Base-by-base conservation (phyloP, 2,113 vertebrate species). In the Crotophaga sulcirostris region DNA sequence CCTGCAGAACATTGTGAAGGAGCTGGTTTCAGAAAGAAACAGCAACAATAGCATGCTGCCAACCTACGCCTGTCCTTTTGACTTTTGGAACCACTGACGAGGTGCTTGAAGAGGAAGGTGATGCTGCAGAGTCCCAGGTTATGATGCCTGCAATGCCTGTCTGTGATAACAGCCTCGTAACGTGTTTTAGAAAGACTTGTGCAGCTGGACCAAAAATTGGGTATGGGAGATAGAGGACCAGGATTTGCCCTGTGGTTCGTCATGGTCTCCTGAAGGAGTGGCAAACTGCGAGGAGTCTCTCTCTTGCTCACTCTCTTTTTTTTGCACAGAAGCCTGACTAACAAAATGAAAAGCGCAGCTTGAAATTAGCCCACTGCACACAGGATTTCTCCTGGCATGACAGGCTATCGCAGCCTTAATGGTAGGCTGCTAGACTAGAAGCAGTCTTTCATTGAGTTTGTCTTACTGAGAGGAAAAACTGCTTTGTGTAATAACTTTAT, bases 401-500 rank as follows among this genome's bases (percentile, higher is more conserved):
- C 96, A 96, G 96, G 76, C 96, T 96, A 97, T 98, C 78, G 74
- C 94, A 98, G 97, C 95, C 97, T 92, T 97, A 95, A 91, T 95
- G 95, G 97, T 94, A 98, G 98, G 97, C 97, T 98, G 96, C 98
- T 98, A 97, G 98, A 97, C 98, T 97, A 98, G 98, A 98, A 98
- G 97, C 97, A 97, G 97, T 96, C 98, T 98, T 98, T 98, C 98
- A 98, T 97, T 98, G 98, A 98, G 97, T 98, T 97, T 98, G 98
- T 98, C 98, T 98, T 97, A 96, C 98, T 98, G 97, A 97, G 97
- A 98, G 98, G 98, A 98, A 98, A 98, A 98, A 98, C 97, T 98
- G 98, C 98, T 99, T 98, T 98, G 98, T 98, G 97, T 98, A 99
- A 99, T 99, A 99, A 98, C 98, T 98, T 98, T 98, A 98, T 98